Base-by-base conservation (phyloP, 2,113 vertebrate species). In the Isurus oxyrinchus region DNA sequence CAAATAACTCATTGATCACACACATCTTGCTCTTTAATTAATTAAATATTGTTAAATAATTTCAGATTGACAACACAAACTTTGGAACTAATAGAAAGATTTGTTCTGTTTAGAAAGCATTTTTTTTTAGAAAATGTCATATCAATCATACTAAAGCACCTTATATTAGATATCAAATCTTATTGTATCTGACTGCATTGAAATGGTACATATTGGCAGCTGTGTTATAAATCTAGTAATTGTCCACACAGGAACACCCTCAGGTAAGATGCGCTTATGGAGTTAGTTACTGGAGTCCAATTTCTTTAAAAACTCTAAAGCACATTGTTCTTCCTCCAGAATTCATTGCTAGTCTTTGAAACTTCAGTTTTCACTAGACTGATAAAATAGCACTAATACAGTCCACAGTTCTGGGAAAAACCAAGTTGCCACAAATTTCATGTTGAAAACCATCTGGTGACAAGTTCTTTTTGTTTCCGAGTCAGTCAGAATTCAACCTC, bases 31-130 rank as follows among this genome's bases (percentile, higher is more conserved):
- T 61, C 25, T 61, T 27, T 69, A 95, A 72, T 35, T 31, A 25
- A 72, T 95, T 95, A 72, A 95, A 95, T 95, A 95, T 95, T 72
- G 25, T 44, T 69, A 69, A 69, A 95, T 94, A 63, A 61, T 72
- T 95, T 95, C 67, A 53, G 49, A 95, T 95, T 53, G 63, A 69
- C 44, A 63, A 40, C 90, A 94, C 59, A 95, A 95, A 95, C 25
- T 49, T 95, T 44, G 31, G 67, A 91, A 55, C 11, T 49, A 95
- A 95, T 76, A 95, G 40, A 72, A 95, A 72, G 94, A 3, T 72
- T 72, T 94, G 90, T 66, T 95, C 67, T 55, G 53, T 95, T 95
- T 72, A 76, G 94, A 95, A 95, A 72, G 44, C 11, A 40, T 66
- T 53, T 67, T 94, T 35, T 93, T 59, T 66, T 27, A 67, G 40